Evolutionary conservation across 2,797 vertebrate species (phyloP).

Genomic region (Anisognathus igniventris): DNA sequence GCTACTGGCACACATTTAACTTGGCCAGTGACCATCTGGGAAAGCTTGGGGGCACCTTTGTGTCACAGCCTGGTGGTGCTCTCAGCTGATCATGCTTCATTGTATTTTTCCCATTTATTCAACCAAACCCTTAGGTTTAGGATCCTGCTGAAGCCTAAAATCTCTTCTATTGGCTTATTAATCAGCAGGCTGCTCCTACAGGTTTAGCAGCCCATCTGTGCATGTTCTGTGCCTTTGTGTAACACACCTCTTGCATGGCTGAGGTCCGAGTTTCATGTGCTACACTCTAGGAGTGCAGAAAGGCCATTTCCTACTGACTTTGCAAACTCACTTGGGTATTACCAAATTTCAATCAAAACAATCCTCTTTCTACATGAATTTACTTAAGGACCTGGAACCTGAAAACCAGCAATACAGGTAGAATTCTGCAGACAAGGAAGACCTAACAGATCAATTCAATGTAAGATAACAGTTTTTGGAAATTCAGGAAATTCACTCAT

Average conservation of each 20-base stretch:
- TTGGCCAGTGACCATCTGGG: too few species aligned
- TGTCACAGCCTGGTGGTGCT: not conserved
- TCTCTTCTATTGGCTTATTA: not conserved
- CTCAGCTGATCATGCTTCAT: not conserved
- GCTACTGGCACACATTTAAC: not conserved
- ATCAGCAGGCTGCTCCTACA: not conserved
- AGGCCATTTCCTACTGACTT: not conserved
- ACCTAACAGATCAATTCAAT: not conserved
- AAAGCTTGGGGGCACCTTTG: not conserved
- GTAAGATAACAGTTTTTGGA: not conserved
- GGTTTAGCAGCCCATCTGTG: not conserved
- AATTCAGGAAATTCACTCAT: not conserved
- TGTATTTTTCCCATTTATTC: not conserved
- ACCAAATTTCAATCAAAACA: not conserved
- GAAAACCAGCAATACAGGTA: not conserved
- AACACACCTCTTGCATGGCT: not conserved
- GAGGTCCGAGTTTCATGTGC: fast-evolving
- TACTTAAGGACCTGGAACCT: not conserved
- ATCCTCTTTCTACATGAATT: not conserved
- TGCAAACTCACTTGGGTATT: not conserved
- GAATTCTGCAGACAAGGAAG: not conserved
- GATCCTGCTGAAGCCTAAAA: not conserved
- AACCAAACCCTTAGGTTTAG: not conserved
- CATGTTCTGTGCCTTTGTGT: not conserved
- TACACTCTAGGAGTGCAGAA: not conserved